These are phyloP conservation scores for Typhlichthys subterraneus DNA, from an alignment of 2,797 vertebrate genomes.

Conservation along the genomic window DNA sequence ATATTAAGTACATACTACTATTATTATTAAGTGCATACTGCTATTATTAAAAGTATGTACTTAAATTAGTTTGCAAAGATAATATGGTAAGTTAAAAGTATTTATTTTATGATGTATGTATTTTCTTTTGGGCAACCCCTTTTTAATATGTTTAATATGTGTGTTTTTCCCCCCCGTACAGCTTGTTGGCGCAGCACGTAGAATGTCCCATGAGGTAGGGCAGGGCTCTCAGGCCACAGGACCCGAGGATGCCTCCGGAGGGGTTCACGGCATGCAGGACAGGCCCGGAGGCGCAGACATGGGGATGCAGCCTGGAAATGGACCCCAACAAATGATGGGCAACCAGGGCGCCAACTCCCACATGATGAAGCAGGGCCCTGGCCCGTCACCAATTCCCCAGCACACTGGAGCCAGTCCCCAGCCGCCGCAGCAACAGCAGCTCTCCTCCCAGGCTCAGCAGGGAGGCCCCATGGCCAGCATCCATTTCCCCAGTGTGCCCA, in stretches of 20 bases:
- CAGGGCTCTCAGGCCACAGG: conserved; percentile 85
- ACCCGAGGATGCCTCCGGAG: conserved; percentile 81
- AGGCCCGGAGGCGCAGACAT: conserved; percentile 79
- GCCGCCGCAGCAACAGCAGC: conserved; percentile 87
- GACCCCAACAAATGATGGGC: conserved; percentile 86
- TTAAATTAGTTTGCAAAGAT: too few species aligned
- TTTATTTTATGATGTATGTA: background rate
- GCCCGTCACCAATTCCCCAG: conserved; percentile 82
- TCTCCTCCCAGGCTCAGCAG: conserved; percentile 81
- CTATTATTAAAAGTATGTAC: too few species aligned
- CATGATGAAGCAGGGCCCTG: conserved; percentile 90
- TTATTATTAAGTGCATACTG: too few species aligned
- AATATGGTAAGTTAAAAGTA: too few species aligned
- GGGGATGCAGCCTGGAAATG: conserved; percentile 81
- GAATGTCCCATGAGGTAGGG: conserved; percentile 89
- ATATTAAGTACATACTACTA: too few species aligned
- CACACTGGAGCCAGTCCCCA: conserved; percentile 89
- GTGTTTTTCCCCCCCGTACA: conserved; percentile 23
- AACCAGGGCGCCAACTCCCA: conserved; percentile 84
- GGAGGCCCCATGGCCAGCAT: conserved; percentile 83
- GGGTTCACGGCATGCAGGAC: conserved; percentile 80
- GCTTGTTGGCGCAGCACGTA: conserved; percentile 83
- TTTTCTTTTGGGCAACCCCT: background rate
- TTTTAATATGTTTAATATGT: background rate
- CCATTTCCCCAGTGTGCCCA: conserved; percentile 90